Evolutionary conservation across 1,140 invertebrate species (phyloP), one percentile per base, ranked within the genome.

Genomic region (Drosophila nikananu): DNA sequence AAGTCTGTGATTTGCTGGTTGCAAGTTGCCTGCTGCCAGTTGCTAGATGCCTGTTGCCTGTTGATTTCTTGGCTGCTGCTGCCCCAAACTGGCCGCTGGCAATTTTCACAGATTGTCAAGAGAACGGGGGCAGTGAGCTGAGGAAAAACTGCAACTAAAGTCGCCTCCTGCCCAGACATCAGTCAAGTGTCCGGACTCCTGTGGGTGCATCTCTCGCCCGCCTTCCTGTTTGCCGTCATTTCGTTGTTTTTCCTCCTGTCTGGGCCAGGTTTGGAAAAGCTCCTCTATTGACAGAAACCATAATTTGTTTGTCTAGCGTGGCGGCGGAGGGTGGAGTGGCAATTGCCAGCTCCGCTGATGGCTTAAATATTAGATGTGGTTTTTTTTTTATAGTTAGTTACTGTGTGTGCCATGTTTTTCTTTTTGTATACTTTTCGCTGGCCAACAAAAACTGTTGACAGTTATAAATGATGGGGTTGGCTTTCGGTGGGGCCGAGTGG

Each of bases 271-370:
- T 72, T 68, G 61, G 70, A 89, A 87, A 89, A 81, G 65, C 84
- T 76, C 55, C 77, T 84, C 84, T 87, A 87, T 87, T 87, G 84
- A 87, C 84, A 89, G 84, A 84, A 80, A 68, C 84, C 86, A 87
- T 87, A 87, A 87, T 87, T 87, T 87, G 84, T 87, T 87, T 87
- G 84, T 89, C 84, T 89, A 89, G 84, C 68, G 64, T 41, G 42
- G 58, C 42, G 54, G 32, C 42, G 54, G 32, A 39, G 61, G 41
- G 49, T 42, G 30, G 41, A 79, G 81, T 83, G 81, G 81, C 81
- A 84, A 77, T 84, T 78, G 82, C 78, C 70, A 63, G 57, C 80
- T 74, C n/a, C 63, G 55, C 64, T 81, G 84, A 87, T 84, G 84
- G 84, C 84, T 87, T 87, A 87, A 87, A 87, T 84, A 87, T 87